phyloP scores from a whole-genome alignment of 2,797 vertebrate species.

The Tokudaia tokunoshimensis region DNA sequence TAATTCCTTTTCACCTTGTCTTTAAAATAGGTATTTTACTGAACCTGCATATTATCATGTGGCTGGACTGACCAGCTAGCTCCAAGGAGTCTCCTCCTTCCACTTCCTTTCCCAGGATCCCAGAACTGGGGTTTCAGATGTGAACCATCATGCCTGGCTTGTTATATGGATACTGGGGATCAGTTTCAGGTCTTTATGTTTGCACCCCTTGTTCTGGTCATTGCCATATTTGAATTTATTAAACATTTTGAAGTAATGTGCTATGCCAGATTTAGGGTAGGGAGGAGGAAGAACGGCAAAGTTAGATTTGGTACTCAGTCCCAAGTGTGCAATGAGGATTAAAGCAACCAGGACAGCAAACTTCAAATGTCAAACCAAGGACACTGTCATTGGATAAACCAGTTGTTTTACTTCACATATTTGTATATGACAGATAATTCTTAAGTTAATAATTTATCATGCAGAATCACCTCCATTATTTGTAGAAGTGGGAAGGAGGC shows the following conservation, averaged over 20 bases:
- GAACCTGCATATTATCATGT: neutral
- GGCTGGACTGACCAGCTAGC: neutral
- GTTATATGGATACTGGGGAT: neutral
- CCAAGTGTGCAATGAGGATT: neutral
- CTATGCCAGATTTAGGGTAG: neutral
- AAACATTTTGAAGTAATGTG: slow-evolving; percentile 13
- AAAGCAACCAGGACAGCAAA: neutral
- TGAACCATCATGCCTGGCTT: neutral
- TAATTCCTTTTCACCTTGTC: neutral
- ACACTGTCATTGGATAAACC: neutral
- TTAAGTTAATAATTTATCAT: slow-evolving; percentile 35
- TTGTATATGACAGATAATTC: neutral
- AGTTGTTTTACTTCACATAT: neutral
- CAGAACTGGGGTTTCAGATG: neutral
- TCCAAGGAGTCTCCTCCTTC: no score
- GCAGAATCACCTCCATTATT: slow-evolving; percentile 30
- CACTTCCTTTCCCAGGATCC: no score
- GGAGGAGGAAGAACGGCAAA: neutral
- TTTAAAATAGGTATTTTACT: neutral
- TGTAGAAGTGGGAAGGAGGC: neutral
- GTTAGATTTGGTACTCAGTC: neutral
- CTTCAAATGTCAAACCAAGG: neutral
- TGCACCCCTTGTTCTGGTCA: neutral
- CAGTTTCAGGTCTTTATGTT: neutral
- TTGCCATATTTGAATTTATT: slow-evolving; percentile 8